Evolutionary conservation across 2,888 invertebrate species (phyloP), one percentile per base, ranked within the genome.

Genomic region (Ochropacha duplaris): DNA sequence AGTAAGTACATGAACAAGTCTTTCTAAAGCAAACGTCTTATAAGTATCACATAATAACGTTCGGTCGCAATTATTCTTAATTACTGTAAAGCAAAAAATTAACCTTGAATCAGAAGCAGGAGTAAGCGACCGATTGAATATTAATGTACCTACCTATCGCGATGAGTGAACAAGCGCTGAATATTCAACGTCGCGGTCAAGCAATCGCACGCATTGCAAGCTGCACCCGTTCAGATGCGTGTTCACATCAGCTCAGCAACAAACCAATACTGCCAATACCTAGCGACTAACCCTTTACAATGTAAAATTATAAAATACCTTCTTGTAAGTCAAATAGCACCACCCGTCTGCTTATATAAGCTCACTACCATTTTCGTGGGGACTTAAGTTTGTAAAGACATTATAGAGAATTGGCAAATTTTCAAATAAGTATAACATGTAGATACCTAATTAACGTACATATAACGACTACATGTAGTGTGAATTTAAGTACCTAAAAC

Each of bases 101-200:
- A 86, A 85, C 87, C 87, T 88, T 88, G 87, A 84, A 84, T 83
- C 79, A 76, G 78, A 78, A 72, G 78, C 78, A 78, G 82, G 73
- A 84, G 83, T 79, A 78, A 87, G 81, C 80, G 83, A 83, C 84
- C 83, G 84, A 86, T 89, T 87, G 85, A 84, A 88, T 86, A 86
- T 85, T 83, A 84, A 88, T 83, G 78, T 73, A n/a, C n/a, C n/a
- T n/a, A n/a, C n/a, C n/a, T n/a, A 79, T 71, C 66, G 76, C 79
- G 74, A 84, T 79, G 79, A 81, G 80, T 83, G 81, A 86, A 78
- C 79, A 83, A 76, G 74, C 73, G 74, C 74, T 89, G 83, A 87
- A 90, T 90, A 89, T 88, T 85, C 81, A 90, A 82, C 87, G 90
- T 80, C 73, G 71, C 88, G 90, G 85, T 86, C 81, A 83, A 79